phyloP scores from a whole-genome alignment of 92 coral and sea anemone species.

The Nematostella vectensis region DNA sequence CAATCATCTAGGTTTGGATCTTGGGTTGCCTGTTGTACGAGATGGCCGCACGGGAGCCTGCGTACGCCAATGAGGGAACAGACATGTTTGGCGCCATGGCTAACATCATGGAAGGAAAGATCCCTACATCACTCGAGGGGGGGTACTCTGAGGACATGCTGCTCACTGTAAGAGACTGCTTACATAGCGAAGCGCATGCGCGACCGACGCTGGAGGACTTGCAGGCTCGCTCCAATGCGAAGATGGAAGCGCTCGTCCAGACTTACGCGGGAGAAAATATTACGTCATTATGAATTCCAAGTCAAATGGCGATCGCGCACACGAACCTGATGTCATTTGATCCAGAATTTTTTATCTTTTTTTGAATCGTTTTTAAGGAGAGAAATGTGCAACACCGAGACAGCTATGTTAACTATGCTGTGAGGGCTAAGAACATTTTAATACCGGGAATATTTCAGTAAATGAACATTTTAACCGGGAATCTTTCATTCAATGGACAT shows the following conservation, averaged over 20 bases:
- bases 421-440: too few relatives aligned
- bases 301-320: too few relatives aligned
- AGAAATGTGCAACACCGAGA: too few relatives aligned
- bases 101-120: constrained; percentile 85
- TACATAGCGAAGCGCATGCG: constrained; percentile 17
- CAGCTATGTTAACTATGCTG: too few relatives aligned
- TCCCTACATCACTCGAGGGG: constrained; percentile 14
- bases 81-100: constrained; percentile 91
- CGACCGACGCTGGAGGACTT: constrained; percentile 29
- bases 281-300: constrained; percentile 8
- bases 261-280: constrained; percentile 30
- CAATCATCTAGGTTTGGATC: constrained; percentile 45
- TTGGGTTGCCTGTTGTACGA: constrained; percentile 82
- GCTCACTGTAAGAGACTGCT: constrained; percentile 21
- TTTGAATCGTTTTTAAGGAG: too few relatives aligned
- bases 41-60: constrained; percentile 78
- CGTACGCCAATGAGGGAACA: constrained; percentile 75
- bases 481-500: too few relatives aligned
- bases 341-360: too few relatives aligned
- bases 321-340: too few relatives aligned
- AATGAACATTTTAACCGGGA: too few relatives aligned
- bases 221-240: constrained; percentile 28
- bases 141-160: constrained; percentile 29
- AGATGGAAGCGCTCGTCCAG: constrained; percentile 24
- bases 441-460: too few relatives aligned